Evolutionary conservation across 2,888 invertebrate species (phyloP), one percentile per base, ranked within the genome.

Genomic region (Cancer borealis): DNA sequence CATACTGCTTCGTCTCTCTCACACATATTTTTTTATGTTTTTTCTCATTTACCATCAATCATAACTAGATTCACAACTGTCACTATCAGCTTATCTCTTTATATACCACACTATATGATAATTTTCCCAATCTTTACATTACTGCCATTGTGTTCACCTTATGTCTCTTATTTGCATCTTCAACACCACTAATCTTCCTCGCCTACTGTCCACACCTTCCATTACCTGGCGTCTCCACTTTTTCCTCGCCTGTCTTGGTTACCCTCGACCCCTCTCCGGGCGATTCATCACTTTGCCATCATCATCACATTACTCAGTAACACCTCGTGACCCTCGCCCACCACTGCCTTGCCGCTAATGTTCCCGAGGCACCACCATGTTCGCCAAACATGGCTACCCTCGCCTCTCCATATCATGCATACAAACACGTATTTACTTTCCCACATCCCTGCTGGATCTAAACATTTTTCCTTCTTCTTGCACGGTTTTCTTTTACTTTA

Each of bases 181-280:
- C 79, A 30, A 30, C 79, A 79, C 79, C 79, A 79, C 79, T 79
- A 79, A 79, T 79, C 79, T 79, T 79, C 79, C 79, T 79, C 79
- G 30, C 79, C 79, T 79, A 26, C 79, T 30, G 79, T 79, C 79
- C 79, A 30, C 79, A 79, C 79, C 79, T 79, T 79, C 79, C 79
- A 79, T 79, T 79, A 79, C 79, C 30, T 79, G 30, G n/a, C 30
- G 79, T 79, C 79, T 26, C 79, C 79, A 30, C 26, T 30, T 30
- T 14, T 79, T 30, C 14, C 79, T 21, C 79, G 79, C 79, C 79
- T 79, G 79, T 79, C 79, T 79, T 30, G 79, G 26, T 79, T 79
- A 79, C 79, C 79, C 30, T 79, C 79, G 79, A 79, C 79, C 79
- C 79, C 79, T 79, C 79, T 12, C 30, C 79, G 79, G 79, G 79